Evolutionary conservation across 2,888 invertebrate genomes (phyloP).

Genomic region (Lasioglossum marginatum): DNA sequence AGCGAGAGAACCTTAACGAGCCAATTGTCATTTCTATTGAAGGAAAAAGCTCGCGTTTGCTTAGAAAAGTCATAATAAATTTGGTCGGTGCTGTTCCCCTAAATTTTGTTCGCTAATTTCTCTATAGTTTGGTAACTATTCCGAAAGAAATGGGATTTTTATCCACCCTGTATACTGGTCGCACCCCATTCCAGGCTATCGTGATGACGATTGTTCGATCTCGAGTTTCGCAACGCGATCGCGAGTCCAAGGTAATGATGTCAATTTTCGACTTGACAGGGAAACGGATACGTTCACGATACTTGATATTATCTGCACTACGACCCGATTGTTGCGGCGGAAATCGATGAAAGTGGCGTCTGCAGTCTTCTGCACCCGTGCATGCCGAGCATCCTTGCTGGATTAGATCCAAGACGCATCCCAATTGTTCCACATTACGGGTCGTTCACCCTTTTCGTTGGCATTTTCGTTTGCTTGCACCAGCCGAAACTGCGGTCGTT

Average conservation of each 20-base stretch:
- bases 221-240: constrained; percentile 66
- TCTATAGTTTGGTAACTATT: neutral
- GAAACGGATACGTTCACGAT: constrained; percentile 49
- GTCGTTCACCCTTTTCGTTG: neutral
- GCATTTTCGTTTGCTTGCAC: neutral
- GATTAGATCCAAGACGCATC: neutral
- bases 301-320: constrained; percentile 40
- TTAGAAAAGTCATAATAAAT: neutral
- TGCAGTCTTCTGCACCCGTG: neutral
- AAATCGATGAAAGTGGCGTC: constrained; percentile 9
- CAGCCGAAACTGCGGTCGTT: neutral
- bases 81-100: neutral
- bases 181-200: neutral
- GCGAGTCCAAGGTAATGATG: constrained; percentile 56
- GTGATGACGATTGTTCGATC: constrained; percentile 9
- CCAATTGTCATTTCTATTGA: too few relatives aligned
- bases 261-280: constrained; percentile 55
- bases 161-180: neutral
- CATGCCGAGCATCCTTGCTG: neutral
- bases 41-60: neutral
- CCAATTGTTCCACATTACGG: neutral
- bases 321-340: neutral
- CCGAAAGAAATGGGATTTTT: neutral
- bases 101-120: neutral
- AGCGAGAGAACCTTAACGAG: too few relatives aligned